Percentiles rank a stretch among this genome's conserved stretches.
Evolutionary conservation across 2,113 vertebrate species (phyloP).

Genomic region (Cryptotis parvus): DNA sequence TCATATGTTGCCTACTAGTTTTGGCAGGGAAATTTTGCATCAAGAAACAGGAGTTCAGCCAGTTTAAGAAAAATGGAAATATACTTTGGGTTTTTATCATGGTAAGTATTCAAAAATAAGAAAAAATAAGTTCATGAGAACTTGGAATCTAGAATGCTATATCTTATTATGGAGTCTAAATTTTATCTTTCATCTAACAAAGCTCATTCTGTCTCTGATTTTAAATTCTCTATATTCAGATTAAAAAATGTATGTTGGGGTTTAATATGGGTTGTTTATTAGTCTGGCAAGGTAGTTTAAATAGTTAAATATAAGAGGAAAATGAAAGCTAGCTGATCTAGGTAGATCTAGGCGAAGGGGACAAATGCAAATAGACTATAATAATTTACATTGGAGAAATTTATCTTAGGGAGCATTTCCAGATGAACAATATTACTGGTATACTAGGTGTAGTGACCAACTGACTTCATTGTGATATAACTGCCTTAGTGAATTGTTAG

Average conservation of each 20-base stretch:
- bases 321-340: too few species aligned
- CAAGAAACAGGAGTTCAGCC: conserved; percentile 1
- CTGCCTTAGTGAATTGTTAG: neutral
- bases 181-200: neutral
- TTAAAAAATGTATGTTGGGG: neutral
- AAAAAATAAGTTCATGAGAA: neutral
- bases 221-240: neutral
- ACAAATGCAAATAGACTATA: neutral
- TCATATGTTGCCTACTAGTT: neutral
- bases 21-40: neutral
- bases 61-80: conserved; percentile 35
- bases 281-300: neutral
- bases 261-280: neutral
- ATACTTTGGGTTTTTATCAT: conserved; percentile 15
- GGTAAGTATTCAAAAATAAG: neutral
- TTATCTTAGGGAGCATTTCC: conserved; percentile 8
- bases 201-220: neutral
- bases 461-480: neutral
- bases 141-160: neutral
- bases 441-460: neutral
- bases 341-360: neutral
- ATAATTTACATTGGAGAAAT: neutral
- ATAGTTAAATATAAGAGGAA: neutral
- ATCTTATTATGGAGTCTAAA: too few species aligned
- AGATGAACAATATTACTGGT: neutral